Percentiles rank a stretch among this genome's conserved stretches.
These are phyloP conservation scores for Drosophila nr. perissopoda DNA, from an alignment of 2,888 invertebrate species.

Conservation along the genomic window DNA sequence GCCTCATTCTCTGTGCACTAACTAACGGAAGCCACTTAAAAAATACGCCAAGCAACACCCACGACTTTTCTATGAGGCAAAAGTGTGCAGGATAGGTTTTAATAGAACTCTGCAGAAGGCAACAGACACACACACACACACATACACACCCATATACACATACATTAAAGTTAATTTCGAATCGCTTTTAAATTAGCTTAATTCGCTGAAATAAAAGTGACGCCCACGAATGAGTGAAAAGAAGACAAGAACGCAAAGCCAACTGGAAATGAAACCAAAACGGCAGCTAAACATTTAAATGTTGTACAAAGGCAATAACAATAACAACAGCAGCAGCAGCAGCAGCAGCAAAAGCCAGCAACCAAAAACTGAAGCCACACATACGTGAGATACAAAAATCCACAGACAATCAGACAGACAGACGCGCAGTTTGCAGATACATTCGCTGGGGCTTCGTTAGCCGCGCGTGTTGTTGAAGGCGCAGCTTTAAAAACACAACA, in stretches of 20 bases:
- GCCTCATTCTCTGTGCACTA: conserved; percentile 35
- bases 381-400: conserved; percentile 64
- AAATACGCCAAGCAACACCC: conserved; percentile 60
- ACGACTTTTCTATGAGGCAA: conserved; percentile 34
- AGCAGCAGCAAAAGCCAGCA: conserved; percentile 23
- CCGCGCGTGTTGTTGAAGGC: conserved; percentile 40
- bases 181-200: conserved; percentile 84
- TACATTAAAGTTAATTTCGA: conserved; percentile 83
- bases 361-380: conserved; percentile 47
- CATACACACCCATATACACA: conserved; percentile 22
- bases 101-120: conserved; percentile 15
- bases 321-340: conserved; percentile 55
- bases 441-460: conserved; percentile 41
- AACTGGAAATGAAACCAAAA: conserved; percentile 68
- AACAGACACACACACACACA: conserved; percentile 6
- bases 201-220: conserved; percentile 81
- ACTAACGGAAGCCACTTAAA: conserved; percentile 78
- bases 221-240: conserved; percentile 67
- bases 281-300: conserved; percentile 81
- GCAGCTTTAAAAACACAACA: conserved; percentile 32
- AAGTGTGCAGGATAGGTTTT: conserved; percentile 38
- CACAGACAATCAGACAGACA: conserved; percentile 33
- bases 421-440: conserved; percentile 59
- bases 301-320: conserved; percentile 77
- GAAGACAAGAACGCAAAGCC: conserved; percentile 41